Base-by-base conservation (phyloP, 2,888 invertebrate genomes). In the Herminia tarsipennalis region DNA sequence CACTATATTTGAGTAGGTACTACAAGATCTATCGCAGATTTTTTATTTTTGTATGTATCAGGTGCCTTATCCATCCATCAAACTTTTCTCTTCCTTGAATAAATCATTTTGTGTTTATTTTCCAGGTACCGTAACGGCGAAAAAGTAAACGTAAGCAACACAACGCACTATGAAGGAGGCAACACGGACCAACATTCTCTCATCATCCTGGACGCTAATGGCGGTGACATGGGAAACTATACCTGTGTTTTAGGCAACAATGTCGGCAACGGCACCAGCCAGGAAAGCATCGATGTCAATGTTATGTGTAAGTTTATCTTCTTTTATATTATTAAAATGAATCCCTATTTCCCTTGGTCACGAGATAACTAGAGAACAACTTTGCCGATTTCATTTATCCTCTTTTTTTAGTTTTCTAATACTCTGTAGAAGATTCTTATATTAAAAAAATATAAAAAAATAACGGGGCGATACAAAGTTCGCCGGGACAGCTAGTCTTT, bases 211-310 rank as follows among this genome's bases (percentile, higher is more conserved):
- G 94, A 96, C 64, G 94, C 97, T 0, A 93, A 93, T 1, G 93
- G 96, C 5, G 92, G 92, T 0, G 98, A 98, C 82, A 94, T 95
- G 84, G 98, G 98, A 36, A 94, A 95, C 70, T 98, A 98, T 83
- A 94, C 94, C 16, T 98, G 98, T 74, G 91, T 94, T 50, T 93
- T 98, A 32, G 93, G 94, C 58, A 98, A 98, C 78, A 93, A 93
- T 17, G 95, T 97, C 17, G 97, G 97, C 3, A 93, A 94, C 33
- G 94, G 95, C 5, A 93, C 93, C 56, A 96, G 97, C 5, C 93
- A 94, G n/a, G 94, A 94, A 24, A 93, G 90, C 64, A 94, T 96
- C 42, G 93, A 94, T 66, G 94, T 98, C 38, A 95, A 96, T 76
- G 96, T 98, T 5, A 92, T 95, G 51, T 97, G 98, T 98, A 91